phyloP scores from a whole-genome alignment of 2,797 vertebrate genomes.

The Graptemys geographica region DNA sequence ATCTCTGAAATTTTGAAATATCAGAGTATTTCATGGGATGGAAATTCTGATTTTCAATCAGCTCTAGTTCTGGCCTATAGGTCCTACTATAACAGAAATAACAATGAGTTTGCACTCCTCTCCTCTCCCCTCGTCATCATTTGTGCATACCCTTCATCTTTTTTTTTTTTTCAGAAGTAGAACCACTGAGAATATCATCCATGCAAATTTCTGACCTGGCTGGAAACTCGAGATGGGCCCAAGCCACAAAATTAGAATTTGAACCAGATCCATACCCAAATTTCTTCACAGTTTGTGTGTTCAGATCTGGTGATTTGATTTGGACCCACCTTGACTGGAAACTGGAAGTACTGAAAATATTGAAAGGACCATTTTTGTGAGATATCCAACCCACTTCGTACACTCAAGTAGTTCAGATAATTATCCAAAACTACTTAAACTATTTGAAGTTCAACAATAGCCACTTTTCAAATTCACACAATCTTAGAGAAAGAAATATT shows the following conservation, averaged over 20 bases:
- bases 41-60: not conserved
- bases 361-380: not conserved
- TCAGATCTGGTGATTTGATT: not conserved
- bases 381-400: not conserved
- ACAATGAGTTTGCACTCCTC: not conserved
- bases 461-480: not conserved
- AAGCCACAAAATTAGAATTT: not conserved
- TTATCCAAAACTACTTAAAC: not conserved
- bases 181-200: not conserved
- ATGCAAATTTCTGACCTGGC: not conserved
- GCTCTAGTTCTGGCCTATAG: not conserved
- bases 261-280: not conserved
- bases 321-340: not conserved
- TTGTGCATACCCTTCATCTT: not conserved
- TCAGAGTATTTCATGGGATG: too few species aligned
- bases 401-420: not conserved
- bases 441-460: not conserved
- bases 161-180: not conserved
- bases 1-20: not conserved
- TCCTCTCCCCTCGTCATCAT: not conserved
- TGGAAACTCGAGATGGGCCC: not conserved
- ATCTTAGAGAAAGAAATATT: not conserved
- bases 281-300: not conserved
- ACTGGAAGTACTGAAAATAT: not conserved
- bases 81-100: not conserved